These are phyloP conservation scores for Prorops nasuta DNA, from an alignment of 1,140 invertebrate species.

Conservation along the genomic window DNA sequence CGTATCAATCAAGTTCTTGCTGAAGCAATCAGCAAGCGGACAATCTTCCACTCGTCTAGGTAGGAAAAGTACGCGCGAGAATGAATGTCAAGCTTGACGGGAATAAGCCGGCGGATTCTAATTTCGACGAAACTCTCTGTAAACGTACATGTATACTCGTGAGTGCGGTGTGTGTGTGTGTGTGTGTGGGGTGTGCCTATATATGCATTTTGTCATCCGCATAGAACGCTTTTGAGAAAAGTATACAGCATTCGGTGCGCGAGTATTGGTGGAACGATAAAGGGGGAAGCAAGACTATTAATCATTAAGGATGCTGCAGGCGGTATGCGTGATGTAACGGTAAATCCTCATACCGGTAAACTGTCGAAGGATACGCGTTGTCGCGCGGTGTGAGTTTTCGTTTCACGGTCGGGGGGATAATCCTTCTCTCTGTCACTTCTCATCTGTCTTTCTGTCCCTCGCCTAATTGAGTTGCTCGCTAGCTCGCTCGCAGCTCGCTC, in stretches of 20 bases:
- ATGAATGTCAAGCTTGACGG: too few relatives aligned
- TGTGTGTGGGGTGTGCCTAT: too few relatives aligned
- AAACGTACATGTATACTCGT: too few relatives aligned
- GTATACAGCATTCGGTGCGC: too few relatives aligned
- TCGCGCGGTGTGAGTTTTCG: conserved; percentile 33
- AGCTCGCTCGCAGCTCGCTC: conserved; percentile 1
- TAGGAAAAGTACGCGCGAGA: too few relatives aligned
- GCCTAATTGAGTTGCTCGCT: conserved; percentile 32
- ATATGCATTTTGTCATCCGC: too few relatives aligned
- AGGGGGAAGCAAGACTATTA: conserved; percentile 39
- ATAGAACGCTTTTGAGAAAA: too few relatives aligned
- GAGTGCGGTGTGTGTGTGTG: too few relatives aligned
- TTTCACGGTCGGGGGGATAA: conserved; percentile 42
- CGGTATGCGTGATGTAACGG: conserved; percentile 39
- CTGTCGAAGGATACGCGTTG: conserved; percentile 14
- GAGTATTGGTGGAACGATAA: too few relatives aligned
- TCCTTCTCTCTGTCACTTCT: conserved; percentile 42
- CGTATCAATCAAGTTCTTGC: conserved; percentile 27
- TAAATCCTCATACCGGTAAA: conserved; percentile 35
- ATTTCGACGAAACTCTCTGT: too few relatives aligned
- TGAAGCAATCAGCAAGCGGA: conserved; percentile 13
- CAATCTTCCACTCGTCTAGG: conserved; percentile 22
- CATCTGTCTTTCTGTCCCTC: conserved; percentile 33
- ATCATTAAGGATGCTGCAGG: conserved; percentile 47
- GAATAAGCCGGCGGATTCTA: too few relatives aligned